phyloP scores from a whole-genome alignment of 2,888 invertebrate genomes.

The Ophraella communa region DNA sequence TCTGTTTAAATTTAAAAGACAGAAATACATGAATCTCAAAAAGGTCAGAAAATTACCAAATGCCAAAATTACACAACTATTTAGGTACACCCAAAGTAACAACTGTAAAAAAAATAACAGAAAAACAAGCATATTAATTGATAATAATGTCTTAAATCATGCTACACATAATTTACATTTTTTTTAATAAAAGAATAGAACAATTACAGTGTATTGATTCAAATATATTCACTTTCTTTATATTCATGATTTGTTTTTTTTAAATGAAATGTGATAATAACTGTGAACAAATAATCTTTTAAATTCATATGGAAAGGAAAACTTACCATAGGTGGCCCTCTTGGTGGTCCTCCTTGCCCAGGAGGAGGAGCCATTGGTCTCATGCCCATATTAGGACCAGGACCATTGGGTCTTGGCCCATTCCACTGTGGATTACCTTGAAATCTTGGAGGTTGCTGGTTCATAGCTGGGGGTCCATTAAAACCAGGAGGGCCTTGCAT shows the following conservation, averaged over 20 bases:
- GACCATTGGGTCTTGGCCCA: slow-evolving; percentile 64
- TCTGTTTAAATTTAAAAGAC: no score
- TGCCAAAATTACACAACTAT: background rate
- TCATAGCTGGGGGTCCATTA: slow-evolving; percentile 65
- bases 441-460: slow-evolving; percentile 64
- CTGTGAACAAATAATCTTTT: background rate
- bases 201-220: no score
- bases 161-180: no score
- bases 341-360: slow-evolving; percentile 65
- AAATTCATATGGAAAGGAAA: slow-evolving; percentile 9
- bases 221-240: no score
- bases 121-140: background rate
- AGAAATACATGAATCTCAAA: no score
- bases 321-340: slow-evolving; percentile 67
- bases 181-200: no score
- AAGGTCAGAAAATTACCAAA: background rate
- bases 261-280: no score
- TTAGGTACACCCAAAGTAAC: background rate
- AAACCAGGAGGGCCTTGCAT: slow-evolving; percentile 68
- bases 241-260: no score
- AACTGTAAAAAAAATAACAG: background rate
- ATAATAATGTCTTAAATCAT: no score
- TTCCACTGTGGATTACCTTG: slow-evolving; percentile 66
- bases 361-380: slow-evolving; percentile 66
- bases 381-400: slow-evolving; percentile 59